A percentile compares a stretch with the other conserved stretches of the same genome.
Conservation (phyloP, 2,797 vertebrate genomes). For the Molossus molossus region DNA sequence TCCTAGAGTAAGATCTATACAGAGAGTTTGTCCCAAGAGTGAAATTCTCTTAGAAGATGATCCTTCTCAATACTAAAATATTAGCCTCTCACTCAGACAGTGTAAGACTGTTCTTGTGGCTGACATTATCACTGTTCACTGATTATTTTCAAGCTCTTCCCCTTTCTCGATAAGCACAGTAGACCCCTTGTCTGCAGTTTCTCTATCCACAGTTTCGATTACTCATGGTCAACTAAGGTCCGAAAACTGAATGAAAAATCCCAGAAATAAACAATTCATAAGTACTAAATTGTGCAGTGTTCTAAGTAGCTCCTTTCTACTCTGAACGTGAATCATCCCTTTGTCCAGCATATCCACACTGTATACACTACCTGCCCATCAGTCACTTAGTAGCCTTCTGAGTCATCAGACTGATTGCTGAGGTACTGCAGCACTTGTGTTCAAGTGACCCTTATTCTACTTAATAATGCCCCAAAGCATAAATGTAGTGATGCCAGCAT, state of each 20-base stretch:
- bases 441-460: neutral
- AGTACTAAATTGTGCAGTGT: neutral
- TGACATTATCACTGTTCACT: neutral
- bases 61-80: constrained; percentile 29
- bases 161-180: neutral
- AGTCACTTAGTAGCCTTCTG: neutral
- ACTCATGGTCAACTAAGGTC: neutral
- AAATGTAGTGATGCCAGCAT: neutral
- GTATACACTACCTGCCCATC: no score
- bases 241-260: neutral
- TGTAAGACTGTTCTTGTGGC: neutral
- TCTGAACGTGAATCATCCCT: neutral
- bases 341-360: neutral
- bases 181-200: neutral
- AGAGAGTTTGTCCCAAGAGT: constrained; percentile 10
- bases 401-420: neutral
- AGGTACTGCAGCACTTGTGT: neutral
- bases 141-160: neutral
- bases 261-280: neutral
- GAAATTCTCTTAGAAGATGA: constrained; percentile 23
- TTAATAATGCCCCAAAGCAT: neutral
- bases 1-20: neutral
- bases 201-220: neutral
- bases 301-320: neutral
- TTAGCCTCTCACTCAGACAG: neutral